phyloP scores from a whole-genome alignment of 1,140 invertebrate species.

The Drosophila baimaii region DNA sequence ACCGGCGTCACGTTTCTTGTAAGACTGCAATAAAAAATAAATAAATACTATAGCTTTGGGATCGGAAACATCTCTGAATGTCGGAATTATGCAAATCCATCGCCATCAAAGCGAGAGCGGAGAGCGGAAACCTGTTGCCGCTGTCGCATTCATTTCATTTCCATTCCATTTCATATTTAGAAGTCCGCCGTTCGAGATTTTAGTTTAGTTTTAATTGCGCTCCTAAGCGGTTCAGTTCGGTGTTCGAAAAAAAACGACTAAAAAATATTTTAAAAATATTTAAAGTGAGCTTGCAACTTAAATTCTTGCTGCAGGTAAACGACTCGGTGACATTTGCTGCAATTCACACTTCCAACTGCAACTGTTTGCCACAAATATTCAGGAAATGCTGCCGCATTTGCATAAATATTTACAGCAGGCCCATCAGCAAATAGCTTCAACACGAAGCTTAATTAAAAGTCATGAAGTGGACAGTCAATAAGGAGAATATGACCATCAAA shows the following conservation, averaged over 20 bases:
- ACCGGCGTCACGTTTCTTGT: conserved; percentile 47
- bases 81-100: conserved; percentile 52
- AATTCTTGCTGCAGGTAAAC: conserved; percentile 17
- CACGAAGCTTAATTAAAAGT: conserved; percentile 39
- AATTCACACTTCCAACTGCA: neutral
- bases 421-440: neutral
- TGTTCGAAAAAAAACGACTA: neutral
- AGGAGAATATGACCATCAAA: conserved; percentile 8
- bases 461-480: conserved; percentile 32
- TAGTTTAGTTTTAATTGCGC: conserved; percentile 76
- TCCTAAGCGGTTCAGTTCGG: conserved; percentile 50
- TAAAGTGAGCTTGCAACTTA: neutral
- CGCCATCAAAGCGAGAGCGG: conserved; percentile 41
- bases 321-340: neutral
- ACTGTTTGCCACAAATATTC: neutral
- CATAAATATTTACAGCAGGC: conserved; percentile 8
- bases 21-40: conserved; percentile 14
- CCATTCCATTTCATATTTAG: conserved; percentile 79
- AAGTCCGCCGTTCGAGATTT: conserved; percentile 58
- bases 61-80: conserved; percentile 39
- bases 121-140: conserved; percentile 60
- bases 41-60: conserved; percentile 9
- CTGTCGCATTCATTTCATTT: conserved; percentile 64
- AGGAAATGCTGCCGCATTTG: neutral
- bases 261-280: too few relatives aligned